Conservation (phyloP, 2,888 invertebrate species). For the Corbicula japonica region DNA sequence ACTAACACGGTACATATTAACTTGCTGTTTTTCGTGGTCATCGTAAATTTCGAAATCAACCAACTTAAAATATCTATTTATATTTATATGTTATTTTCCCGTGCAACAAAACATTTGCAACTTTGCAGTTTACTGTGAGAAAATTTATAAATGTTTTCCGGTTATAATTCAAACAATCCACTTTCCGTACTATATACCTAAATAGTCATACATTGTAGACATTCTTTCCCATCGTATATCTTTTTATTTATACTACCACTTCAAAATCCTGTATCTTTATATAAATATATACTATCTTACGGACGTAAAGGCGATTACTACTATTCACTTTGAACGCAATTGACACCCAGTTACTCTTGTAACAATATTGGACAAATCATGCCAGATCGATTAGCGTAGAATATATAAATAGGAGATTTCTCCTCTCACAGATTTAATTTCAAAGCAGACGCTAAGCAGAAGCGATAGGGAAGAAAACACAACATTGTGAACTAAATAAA, state of each 20-base stretch:
- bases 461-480: background rate
- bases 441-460: background rate
- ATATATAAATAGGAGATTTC: conserved; percentile 5
- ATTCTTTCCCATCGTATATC: conserved; percentile 6
- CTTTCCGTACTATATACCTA: no score
- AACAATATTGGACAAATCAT: conserved; percentile 3
- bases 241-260: conserved; percentile 19
- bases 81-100: no score
- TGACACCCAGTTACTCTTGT: conserved; percentile 1
- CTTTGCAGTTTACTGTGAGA: no score
- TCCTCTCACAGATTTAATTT: background rate
- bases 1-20: no score
- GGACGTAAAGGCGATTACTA: conserved; percentile 10
- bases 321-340: conserved; percentile 8
- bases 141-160: no score
- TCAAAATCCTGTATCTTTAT: conserved; percentile 8
- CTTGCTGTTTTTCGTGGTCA: no score
- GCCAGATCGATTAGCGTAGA: background rate
- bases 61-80: no score
- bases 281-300: conserved; percentile 18
- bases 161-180: no score
- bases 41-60: no score
- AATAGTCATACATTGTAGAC: conserved; percentile 10
- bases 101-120: no score
- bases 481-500: background rate